A percentile compares a stretch with the other conserved stretches of the same genome.
Evolutionary conservation across 2,113 vertebrate species (phyloP).

Genomic region (Perca schrenkii): DNA sequence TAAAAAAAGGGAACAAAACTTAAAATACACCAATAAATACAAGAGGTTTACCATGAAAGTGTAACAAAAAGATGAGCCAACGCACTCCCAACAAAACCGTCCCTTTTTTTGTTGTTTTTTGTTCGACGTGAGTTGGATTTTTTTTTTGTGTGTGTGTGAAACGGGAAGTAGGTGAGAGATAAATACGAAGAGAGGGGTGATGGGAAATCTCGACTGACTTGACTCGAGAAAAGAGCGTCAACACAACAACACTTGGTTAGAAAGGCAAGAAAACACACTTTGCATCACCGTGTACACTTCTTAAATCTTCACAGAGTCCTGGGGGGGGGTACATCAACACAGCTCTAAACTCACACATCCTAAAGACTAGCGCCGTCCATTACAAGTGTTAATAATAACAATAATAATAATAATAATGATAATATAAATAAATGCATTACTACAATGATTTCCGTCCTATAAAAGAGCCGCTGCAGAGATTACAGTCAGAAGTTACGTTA

Average conservation of each 20-base stretch:
- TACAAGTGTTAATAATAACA: slow-evolving; percentile 79
- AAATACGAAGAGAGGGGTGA: slow-evolving; percentile 54
- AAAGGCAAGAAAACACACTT: slow-evolving; percentile 57
- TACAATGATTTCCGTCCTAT: slow-evolving; percentile 75
- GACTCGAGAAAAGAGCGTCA: slow-evolving; percentile 33
- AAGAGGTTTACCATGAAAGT: slow-evolving; percentile 64
- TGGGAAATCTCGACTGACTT: slow-evolving; percentile 32
- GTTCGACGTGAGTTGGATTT: slow-evolving; percentile 48
- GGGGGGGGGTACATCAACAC: slow-evolving; percentile 69
- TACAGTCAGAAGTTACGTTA: slow-evolving; percentile 76
- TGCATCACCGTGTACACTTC: slow-evolving; percentile 49
- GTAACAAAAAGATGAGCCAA: slow-evolving; percentile 55
- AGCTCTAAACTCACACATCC: slow-evolving; percentile 80
- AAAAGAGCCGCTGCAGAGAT: slow-evolving; percentile 77
- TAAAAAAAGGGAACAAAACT: slow-evolving; percentile 37
- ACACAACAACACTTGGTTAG: slow-evolving; percentile 64
- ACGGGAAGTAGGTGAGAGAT: slow-evolving; percentile 20
- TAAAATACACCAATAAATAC: slow-evolving; percentile 82
- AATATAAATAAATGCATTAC: slow-evolving; percentile 85
- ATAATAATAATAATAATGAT: slow-evolving; percentile 60
- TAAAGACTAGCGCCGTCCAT: slow-evolving; percentile 82
- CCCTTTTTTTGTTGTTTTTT: slow-evolving; percentile 38
- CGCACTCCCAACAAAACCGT: slow-evolving; percentile 34
- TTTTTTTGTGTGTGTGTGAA: not conserved
- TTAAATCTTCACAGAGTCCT: slow-evolving; percentile 58